phyloP scores from a whole-genome alignment of 1,140 invertebrate species.

The Lepidurus couesii region DNA sequence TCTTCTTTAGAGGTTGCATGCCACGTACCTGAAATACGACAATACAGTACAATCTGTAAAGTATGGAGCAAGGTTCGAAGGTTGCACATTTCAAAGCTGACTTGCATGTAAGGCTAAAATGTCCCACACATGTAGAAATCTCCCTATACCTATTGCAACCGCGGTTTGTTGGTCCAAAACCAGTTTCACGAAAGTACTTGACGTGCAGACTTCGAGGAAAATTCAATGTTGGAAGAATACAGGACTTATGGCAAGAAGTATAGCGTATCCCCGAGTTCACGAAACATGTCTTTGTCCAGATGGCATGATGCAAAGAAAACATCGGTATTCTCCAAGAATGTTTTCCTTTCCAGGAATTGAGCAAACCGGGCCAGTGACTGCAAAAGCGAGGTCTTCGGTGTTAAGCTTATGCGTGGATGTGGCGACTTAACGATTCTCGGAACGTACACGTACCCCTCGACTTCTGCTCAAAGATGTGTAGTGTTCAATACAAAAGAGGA shows the following conservation, averaged over 20 bases:
- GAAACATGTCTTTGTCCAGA: neutral
- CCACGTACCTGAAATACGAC: too few species aligned
- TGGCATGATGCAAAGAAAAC: conserved; percentile 18
- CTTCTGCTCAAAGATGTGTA: neutral
- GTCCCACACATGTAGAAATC: neutral
- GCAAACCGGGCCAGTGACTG: neutral
- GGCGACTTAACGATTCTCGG: neutral
- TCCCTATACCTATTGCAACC: neutral
- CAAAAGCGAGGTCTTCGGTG: neutral
- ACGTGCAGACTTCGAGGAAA: neutral
- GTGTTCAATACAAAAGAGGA: neutral
- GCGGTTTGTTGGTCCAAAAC: conserved; percentile 1
- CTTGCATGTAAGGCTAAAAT: neutral
- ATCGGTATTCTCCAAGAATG: neutral
- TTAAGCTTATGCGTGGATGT: neutral
- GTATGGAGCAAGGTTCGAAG: neutral
- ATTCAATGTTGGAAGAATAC: neutral
- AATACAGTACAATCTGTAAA: neutral
- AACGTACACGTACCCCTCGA: neutral
- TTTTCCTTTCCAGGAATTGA: conserved; percentile 11
- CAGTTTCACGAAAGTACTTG: conserved; percentile 2
- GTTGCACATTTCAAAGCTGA: neutral
- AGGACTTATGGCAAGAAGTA: neutral
- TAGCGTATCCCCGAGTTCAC: neutral
- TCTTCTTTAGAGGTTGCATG: too few species aligned